Base-by-base conservation (phyloP, 2,797 vertebrate species). In the Neostethus bicornis region DNA sequence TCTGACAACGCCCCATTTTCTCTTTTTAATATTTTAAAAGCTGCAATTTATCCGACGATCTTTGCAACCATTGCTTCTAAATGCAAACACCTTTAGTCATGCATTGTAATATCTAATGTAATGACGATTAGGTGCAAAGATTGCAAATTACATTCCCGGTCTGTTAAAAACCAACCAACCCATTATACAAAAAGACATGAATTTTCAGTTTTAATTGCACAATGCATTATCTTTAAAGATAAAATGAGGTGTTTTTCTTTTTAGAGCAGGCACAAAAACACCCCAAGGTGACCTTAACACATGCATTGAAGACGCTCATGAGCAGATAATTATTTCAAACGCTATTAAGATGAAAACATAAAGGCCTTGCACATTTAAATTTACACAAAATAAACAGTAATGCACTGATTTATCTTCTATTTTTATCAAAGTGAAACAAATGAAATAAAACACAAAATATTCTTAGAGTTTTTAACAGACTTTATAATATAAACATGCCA, bases 191-290 rank as follows among this genome's bases (percentile, higher is more conserved):
- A 19, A 39, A 17, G 8, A 19, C 16, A 19, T 37, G 38, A 37
- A 12, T 31, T 53, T 31, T 19, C 2, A 29, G 9, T 26, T 31
- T 16, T 51, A 24, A 58, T 62, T 45, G 51, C 0, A 38, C 5
- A 16, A 24, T 16, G 7, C 49, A 1, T 28, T 52, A 4, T 32
- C 11, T 61, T 57, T 23, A 17, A 8, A 16, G 6, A 39, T 16
- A 34, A 32, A 25, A 13, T 25, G 51, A 2, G 34, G 6, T 0
- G 21, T 2, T 44, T 45, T 61, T 65, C 51, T 56, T 5, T 25
- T 24, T 42, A 17, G 34, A 35, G 34, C 26, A 20, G 31, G 34
- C 19, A 3, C 26, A 41, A 31, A 28, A 20, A 12, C 0, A 34
- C 20, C 24, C 16, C 28, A 4, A 6, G 9, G 32, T 41, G 11